Evolutionary conservation across 2,888 invertebrate species (phyloP), one percentile per base, ranked within the genome.

Genomic region (Troides helena): DNA sequence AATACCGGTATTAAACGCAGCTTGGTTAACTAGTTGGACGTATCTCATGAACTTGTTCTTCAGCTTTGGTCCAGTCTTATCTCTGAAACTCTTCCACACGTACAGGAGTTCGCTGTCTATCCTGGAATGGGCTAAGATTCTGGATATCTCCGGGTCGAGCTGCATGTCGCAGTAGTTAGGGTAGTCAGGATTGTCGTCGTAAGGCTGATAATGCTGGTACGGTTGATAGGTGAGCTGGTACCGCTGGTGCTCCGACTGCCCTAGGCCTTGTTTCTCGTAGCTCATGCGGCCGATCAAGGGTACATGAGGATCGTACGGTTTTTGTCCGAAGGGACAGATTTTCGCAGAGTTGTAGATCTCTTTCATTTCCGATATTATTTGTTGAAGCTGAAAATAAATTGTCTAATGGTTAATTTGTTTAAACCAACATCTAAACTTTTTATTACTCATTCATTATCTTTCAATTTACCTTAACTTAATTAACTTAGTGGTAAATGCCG

Each of bases 71-170:
- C 98, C 98, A 0, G 96, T 95, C 70, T 94, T 95, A 71, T 97
- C 96, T 73, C 97, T 93, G 94, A 97, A 98, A 68, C 95, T 95
- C 77, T 92, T 94, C 98, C 98, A 98, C 0, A 96, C 95, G 76
- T 96, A 95, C 23, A 95, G 79, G 62, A 98, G 86, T 79, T 97
- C 96, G 30, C 95, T 94, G 74, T 96, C 96, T 75, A 97, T 95
- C 72, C 95, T 93, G 0, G 96, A 96, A 80, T 94, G 94, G 0
- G 95, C 94, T 88, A 97, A 93, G 56, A 96, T 94, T 81, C 93
- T 87, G 8, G 91, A 94, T 57, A 96, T 92, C 77, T 96, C 96
- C 57, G 94, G 93, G 68, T 94, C 94, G n/a, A 94, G 77, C 73
- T 94, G 93, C 86, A 94, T 89, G 74, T 94, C 94, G 74, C 95